These are phyloP conservation scores for Lithobius niger DNA, from an alignment of 1,140 invertebrate species.

Conservation along the genomic window DNA sequence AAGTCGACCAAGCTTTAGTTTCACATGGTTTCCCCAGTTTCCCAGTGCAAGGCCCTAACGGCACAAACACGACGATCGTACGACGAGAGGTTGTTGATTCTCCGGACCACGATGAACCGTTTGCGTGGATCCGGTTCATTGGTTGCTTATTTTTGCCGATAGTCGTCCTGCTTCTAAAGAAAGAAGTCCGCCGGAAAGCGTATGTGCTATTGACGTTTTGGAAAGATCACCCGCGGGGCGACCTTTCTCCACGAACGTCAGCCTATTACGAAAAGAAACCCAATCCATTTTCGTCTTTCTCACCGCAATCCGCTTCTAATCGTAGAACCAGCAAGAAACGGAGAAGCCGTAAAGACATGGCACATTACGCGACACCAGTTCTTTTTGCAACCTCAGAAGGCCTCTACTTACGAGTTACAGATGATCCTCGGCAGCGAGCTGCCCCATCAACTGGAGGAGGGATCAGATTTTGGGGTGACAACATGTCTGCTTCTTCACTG, in stretches of 20 bases:
- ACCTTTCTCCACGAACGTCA: not conserved
- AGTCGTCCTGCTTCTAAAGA: not conserved
- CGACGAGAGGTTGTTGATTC: not conserved
- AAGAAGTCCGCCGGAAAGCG: not conserved
- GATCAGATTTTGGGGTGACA: not conserved
- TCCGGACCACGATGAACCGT: not conserved
- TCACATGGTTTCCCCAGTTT: not conserved
- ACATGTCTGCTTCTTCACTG: not conserved
- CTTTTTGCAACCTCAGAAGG: conserved; percentile 6
- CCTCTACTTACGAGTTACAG: not conserved
- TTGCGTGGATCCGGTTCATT: not conserved
- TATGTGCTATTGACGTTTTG: not conserved
- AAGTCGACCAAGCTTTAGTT: not conserved
- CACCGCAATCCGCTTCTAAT: no score
- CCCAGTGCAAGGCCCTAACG: not conserved
- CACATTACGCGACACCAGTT: not conserved
- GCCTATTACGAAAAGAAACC: not conserved
- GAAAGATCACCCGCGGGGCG: not conserved
- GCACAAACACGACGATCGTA: not conserved
- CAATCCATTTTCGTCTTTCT: no score
- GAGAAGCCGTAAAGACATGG: not conserved
- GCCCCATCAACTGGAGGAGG: not conserved
- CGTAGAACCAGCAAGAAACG: not conserved
- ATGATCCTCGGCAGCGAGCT: not conserved
- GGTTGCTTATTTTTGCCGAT: not conserved